Evolutionary conservation across 2,113 vertebrate genomes (phyloP).

Genomic region (Corythornis madagascariensis): DNA sequence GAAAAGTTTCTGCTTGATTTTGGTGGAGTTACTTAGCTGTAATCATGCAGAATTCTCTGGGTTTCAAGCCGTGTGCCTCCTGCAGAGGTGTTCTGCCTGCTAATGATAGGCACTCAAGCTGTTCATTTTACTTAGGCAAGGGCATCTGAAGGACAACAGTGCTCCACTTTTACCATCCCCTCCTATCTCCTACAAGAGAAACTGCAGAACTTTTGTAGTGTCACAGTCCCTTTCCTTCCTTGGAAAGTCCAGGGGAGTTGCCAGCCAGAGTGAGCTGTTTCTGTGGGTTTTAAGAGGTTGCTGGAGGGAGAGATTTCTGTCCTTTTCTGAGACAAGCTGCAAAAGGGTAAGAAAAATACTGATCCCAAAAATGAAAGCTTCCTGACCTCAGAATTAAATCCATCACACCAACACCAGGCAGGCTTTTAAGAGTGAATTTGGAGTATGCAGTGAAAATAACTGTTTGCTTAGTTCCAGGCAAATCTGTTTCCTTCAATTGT

Average conservation of each 20-base stretch:
- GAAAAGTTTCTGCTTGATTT: constrained; percentile 49
- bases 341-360: not conserved
- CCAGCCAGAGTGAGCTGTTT: not conserved
- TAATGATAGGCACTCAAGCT: constrained; percentile 23
- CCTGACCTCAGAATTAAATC: not conserved
- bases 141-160: constrained; percentile 11
- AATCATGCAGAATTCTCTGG: not conserved
- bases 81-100: constrained; percentile 50
- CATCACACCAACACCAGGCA: not conserved
- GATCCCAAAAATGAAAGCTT: not conserved
- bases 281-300: not conserved
- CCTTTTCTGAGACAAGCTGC: not conserved
- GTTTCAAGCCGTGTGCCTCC: constrained; percentile 6
- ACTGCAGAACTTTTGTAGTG: not conserved
- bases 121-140: constrained; percentile 8
- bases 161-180: not conserved
- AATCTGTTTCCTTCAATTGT: not conserved
- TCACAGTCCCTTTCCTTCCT: not conserved
- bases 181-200: not conserved
- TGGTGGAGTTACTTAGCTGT: not conserved
- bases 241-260: accelerated
- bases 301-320: not conserved
- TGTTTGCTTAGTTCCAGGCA: not conserved
- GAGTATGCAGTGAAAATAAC: not conserved
- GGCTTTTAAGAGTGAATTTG: not conserved